Base-by-base conservation (phyloP, 1,140 invertebrate species). In the Harpegnathos saltator region DNA sequence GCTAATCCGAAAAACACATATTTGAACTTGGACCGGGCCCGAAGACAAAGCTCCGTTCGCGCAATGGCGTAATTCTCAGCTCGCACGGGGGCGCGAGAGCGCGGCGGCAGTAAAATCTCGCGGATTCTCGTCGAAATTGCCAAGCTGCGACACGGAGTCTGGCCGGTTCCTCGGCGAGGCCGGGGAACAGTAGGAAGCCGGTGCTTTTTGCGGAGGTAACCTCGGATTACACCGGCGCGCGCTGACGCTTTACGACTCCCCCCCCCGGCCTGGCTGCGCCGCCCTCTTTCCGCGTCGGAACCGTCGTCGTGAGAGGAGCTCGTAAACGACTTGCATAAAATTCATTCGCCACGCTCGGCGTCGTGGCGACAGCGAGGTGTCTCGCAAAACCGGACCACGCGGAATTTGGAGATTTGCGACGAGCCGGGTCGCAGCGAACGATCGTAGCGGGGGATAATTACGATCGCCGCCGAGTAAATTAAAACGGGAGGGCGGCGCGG, bases 241-340 rank as follows among this genome's bases (percentile, higher is more conserved):
- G n/a, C 29, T 89, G 83, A 89, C 74, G 65, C 87, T 90, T 90
- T 89, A 86, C 78, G 85, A 85, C 56, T 48, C 12, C 72, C 74
- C 14, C 66, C 33, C 33, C 33, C 61, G n/a, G n/a, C n/a, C n/a
- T n/a, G n/a, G n/a, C n/a, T n/a, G n/a, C n/a, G n/a, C n/a, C n/a
- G n/a, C 61, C 24, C 29, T n/a, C 26, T 17, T n/a, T 66, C 26
- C 5, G 17, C 17, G 17, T 38, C 38, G 52, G 14, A 80, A 80
- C 71, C 44, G 58, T 74, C 56, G 24, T 71, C 69, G 82, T 84
- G 69, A 85, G 88, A 87, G 84, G 74, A 87, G 86, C 82, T 91
- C 85, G 85, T 91, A 91, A 91, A 91, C 84, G 89, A 90, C 82
- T 85, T 82, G 86, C 85, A 87, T 89, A 85, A 90, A 91, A 91